A percentile compares a stretch with the other conserved stretches of the same genome.
These are phyloP conservation scores for Thymelicus lineola DNA, from an alignment of 2,888 invertebrate genomes.

Conservation along the genomic window DNA sequence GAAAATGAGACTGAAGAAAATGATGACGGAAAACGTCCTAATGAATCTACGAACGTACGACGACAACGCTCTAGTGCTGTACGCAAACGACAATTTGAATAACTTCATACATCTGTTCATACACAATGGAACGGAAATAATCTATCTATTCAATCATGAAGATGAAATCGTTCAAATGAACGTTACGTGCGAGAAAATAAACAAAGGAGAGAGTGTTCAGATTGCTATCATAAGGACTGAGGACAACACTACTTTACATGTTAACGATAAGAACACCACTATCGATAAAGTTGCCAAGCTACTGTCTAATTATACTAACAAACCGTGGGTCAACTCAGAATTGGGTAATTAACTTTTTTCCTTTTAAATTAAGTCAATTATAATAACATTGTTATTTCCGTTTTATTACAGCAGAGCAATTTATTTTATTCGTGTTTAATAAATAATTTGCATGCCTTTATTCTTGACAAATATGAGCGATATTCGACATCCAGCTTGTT, in stretches of 20 bases:
- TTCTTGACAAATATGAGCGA: too few species aligned
- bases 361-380: too few species aligned
- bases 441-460: too few species aligned
- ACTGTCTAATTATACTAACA: conserved; percentile 91
- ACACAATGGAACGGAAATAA: conserved; percentile 90
- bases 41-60: conserved; percentile 96
- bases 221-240: conserved; percentile 92
- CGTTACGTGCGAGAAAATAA: conserved; percentile 90
- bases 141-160: conserved; percentile 93
- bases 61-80: conserved; percentile 91
- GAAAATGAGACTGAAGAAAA: conserved; percentile 87
- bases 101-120: conserved; percentile 97
- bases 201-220: conserved; percentile 93
- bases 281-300: conserved; percentile 88
- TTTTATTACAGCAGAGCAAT: too few species aligned
- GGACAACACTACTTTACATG: conserved; percentile 91
- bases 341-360: conserved; percentile 81
- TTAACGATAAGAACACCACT: conserved; percentile 91
- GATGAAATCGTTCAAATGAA: conserved; percentile 92
- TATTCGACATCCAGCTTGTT: too few species aligned
- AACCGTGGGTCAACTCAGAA: conserved; percentile 94
- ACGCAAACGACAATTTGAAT: conserved; percentile 96
- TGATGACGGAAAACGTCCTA: conserved; percentile 92
- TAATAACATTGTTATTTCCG: too few species aligned
- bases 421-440: too few species aligned